A percentile compares a stretch with the other conserved stretches of the same genome.
Conservation (phyloP, 2,113 vertebrate species). For the Ictalurus punctatus region DNA sequence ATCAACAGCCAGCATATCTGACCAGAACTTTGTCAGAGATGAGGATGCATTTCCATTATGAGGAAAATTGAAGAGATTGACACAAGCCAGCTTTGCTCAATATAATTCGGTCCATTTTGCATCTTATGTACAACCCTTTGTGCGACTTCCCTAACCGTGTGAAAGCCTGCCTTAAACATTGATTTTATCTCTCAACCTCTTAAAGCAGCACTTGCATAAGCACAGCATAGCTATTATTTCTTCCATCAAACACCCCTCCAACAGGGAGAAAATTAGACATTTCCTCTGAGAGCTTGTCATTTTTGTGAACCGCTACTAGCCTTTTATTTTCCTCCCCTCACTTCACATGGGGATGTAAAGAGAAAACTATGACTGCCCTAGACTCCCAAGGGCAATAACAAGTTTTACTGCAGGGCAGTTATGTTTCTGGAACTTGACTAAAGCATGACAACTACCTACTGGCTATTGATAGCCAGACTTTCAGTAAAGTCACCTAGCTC, state of each 20-base stretch:
- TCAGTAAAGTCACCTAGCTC: constrained; percentile 39
- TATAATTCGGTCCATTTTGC: not conserved
- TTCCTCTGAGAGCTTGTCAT: not conserved
- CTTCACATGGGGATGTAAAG: not conserved
- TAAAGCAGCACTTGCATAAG: not conserved
- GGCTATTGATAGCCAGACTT: constrained; percentile 48
- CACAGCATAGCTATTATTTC: not conserved
- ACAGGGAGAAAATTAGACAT: not conserved
- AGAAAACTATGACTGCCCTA: not conserved
- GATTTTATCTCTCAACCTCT: not conserved
- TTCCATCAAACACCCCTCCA: not conserved
- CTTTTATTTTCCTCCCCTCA: not conserved
- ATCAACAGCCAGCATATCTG: not conserved
- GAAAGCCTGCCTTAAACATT: not conserved
- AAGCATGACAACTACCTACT: constrained; percentile 21
- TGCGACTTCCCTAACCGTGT: not conserved
- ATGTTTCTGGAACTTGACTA: constrained; percentile 13
- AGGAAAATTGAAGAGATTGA: constrained; percentile 9
- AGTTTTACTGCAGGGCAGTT: constrained; percentile 15
- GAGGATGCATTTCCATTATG: constrained; percentile 27
- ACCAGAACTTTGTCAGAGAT: not conserved
- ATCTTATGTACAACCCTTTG: not conserved
- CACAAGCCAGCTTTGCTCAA: not conserved
- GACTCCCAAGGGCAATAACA: not conserved
- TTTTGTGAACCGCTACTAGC: not conserved